Percentiles rank a stretch among this genome's conserved stretches.
phyloP scores from a whole-genome alignment of 2,797 vertebrate species.

The Aplochiton taeniatus region DNA sequence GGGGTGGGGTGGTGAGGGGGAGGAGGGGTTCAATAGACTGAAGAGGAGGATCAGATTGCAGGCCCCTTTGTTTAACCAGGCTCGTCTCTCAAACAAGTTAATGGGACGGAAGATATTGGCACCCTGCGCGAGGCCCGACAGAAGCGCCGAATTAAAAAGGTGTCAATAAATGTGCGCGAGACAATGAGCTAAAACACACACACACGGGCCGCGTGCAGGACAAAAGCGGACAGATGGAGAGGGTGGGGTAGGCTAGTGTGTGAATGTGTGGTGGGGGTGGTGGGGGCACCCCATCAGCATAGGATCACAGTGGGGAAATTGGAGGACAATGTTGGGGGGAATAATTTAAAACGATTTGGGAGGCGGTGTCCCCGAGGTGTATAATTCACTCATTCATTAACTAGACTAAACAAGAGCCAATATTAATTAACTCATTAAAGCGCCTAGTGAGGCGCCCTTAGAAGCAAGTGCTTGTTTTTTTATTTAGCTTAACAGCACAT shows the following conservation, averaged over 20 bases:
- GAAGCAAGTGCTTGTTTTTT: slow-evolving; percentile 53
- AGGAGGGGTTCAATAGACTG: slow-evolving; percentile 56
- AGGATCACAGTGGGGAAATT: slow-evolving; percentile 76
- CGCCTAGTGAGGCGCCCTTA: slow-evolving; percentile 33
- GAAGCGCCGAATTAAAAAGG: slow-evolving; percentile 77
- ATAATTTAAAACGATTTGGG: slow-evolving; percentile 72
- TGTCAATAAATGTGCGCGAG: slow-evolving; percentile 78
- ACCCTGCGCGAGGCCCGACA: slow-evolving; percentile 72
- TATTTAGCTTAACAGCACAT: slow-evolving; percentile 39
- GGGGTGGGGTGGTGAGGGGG: neutral
- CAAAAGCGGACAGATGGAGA: slow-evolving; percentile 89
- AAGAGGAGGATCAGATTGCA: slow-evolving; percentile 73
- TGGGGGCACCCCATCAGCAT: slow-evolving; percentile 69
- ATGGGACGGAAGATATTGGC: slow-evolving; percentile 93
- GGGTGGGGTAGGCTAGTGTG: slow-evolving; percentile 49
- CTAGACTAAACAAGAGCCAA: slow-evolving; percentile 78
- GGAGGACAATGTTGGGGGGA: slow-evolving; percentile 70
- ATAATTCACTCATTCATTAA: slow-evolving; percentile 83
- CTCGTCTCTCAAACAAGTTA: slow-evolving; percentile 87
- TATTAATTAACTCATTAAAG: slow-evolving; percentile 76
- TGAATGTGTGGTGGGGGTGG: slow-evolving; percentile 31
- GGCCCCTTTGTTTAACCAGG: slow-evolving; percentile 82
- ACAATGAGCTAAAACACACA: slow-evolving; percentile 87
- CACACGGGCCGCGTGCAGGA: slow-evolving; percentile 67
- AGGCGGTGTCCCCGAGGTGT: slow-evolving; percentile 72